Base-by-base conservation (phyloP, 2,113 vertebrate genomes). In the Mastomys natalensis region DNA sequence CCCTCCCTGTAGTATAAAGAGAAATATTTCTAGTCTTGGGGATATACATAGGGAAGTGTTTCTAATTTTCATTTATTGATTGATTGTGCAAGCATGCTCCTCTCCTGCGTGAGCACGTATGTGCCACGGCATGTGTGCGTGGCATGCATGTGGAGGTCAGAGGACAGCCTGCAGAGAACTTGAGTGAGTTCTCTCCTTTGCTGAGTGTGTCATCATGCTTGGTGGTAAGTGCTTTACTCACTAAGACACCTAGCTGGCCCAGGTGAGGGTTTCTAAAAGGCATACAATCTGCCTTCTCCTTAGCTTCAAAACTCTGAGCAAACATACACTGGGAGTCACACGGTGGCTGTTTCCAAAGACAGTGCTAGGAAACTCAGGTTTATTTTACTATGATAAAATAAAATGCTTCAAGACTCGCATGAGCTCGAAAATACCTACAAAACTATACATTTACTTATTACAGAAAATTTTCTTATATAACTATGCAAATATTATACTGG, bases 31-130 rank as follows among this genome's bases (percentile, higher is more conserved):
- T 22, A 1, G 22, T 58, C 58, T 1, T 1, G 10, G 55, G 48
- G 24, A 51, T 1, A 1, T 0, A 31, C 7, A 40, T 0, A 70
- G 82, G 64, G 0, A 19, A 45, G 24, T 29, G n/a, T 16, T 62
- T 43, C 55, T 40, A 26, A 26, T 58, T 84, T 82, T 60, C 51
- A 60, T 13, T 13, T 82, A 26, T 40, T 13, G 34, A 15, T 26
- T 11, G 21, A 9, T 40, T 10, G 34, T 3, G 26, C 3, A 7
- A 0, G 34, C 22, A 5, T n/a, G 78, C 1, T 8, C 26, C 76
- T 78, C 76, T 51, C 16, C 48, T 37, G 31, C 22, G 77, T 22
- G n/a, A n/a, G 7, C 40, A 55, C 26, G 3, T 62, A 26, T 9
- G 60, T 62, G 22, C 24, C 60, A 24, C 60, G 24, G 37, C 21